These are phyloP conservation scores for Shargacucullia verbasci DNA, from an alignment of 2,888 invertebrate species.

Conservation along the genomic window DNA sequence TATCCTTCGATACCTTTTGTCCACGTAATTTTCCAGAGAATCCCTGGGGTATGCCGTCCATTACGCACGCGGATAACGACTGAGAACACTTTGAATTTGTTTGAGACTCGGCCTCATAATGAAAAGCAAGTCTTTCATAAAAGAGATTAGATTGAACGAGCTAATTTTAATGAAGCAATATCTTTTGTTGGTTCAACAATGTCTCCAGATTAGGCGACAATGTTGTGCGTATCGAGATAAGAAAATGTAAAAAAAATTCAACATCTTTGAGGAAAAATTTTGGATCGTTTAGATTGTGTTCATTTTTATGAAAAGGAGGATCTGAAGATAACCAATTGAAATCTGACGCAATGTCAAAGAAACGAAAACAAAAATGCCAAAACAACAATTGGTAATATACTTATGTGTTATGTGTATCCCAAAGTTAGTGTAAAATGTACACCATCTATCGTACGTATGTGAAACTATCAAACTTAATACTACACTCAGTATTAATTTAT, in stretches of 20 bases:
- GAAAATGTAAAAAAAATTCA: conserved; percentile 33
- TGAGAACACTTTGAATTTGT: conserved; percentile 65
- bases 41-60: conserved; percentile 60
- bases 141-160: conserved; percentile 59
- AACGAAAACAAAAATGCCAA: too few relatives aligned
- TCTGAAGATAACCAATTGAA: too few relatives aligned
- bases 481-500: too few relatives aligned
- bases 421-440: too few relatives aligned
- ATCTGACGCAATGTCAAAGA: too few relatives aligned
- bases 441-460: too few relatives aligned
- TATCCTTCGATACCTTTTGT: conserved; percentile 55
- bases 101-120: conserved; percentile 55
- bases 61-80: conserved; percentile 62
- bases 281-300: conserved; percentile 26
- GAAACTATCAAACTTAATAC: too few relatives aligned
- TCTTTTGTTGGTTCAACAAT: conserved; percentile 51
- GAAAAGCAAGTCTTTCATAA: conserved; percentile 59
- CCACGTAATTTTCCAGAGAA: conserved; percentile 45
- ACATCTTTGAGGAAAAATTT: conserved; percentile 19
- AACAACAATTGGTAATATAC: too few relatives aligned
- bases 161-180: conserved; percentile 56
- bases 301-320: conserved; percentile 23
- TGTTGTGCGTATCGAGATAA: conserved; percentile 36
- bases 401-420: too few relatives aligned
- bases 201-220: conserved; percentile 43